Percentiles rank a stretch among this genome's conserved stretches.
These are phyloP conservation scores for Ferrisia virgata DNA, from an alignment of 2,888 invertebrate species.

Conservation along the genomic window DNA sequence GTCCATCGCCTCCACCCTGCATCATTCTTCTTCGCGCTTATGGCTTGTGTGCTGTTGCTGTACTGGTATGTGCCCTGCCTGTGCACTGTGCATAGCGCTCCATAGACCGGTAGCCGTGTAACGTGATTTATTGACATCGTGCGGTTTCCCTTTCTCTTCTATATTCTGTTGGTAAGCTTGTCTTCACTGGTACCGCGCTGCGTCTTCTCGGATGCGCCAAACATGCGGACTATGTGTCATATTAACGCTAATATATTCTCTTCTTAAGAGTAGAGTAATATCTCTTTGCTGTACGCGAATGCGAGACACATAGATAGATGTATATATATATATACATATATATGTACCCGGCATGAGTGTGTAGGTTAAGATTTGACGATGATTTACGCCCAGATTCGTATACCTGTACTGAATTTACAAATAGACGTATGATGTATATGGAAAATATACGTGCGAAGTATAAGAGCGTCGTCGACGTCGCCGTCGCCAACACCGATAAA, in stretches of 20 bases:
- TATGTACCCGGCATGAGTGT: not conserved
- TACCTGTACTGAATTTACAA: no score
- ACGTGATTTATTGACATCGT: slow-evolving; percentile 17
- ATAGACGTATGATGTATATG: no score
- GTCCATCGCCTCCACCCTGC: not conserved
- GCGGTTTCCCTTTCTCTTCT: not conserved
- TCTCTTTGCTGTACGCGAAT: not conserved
- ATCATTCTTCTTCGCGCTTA: not conserved
- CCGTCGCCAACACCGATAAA: no score
- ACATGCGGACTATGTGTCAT: not conserved
- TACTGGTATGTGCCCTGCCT: not conserved
- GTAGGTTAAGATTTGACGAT: not conserved
- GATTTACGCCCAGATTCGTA: not conserved
- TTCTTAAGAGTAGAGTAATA: not conserved
- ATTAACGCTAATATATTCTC: not conserved
- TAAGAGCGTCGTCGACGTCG: no score
- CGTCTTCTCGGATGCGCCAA: not conserved
- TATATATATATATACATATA: not conserved
- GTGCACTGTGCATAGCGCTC: no score
- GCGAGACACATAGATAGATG: not conserved
- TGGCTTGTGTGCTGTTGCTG: not conserved
- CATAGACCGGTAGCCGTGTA: not conserved
- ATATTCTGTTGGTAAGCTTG: no score
- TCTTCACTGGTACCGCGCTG: not conserved
- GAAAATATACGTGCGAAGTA: not conserved